Evolutionary conservation across 2,888 invertebrate species (phyloP).

Genomic region (Sepioteuthis lessoniana): DNA sequence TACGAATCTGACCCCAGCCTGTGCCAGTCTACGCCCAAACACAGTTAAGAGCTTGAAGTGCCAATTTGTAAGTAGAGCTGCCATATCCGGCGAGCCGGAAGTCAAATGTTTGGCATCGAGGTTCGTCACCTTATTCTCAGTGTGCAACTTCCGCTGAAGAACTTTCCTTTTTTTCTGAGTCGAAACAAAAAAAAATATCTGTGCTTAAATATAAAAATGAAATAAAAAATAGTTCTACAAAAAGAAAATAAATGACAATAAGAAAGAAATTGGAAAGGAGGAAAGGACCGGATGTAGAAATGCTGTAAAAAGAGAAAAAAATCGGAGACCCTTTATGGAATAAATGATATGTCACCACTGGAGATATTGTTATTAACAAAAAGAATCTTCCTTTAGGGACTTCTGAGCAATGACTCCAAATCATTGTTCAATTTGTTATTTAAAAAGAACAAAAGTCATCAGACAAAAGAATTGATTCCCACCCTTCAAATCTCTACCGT

Average conservation of each 20-base stretch:
- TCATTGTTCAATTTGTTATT: slow-evolving; percentile 33
- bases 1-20: background rate
- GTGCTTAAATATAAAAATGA: background rate
- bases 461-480: background rate
- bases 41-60: background rate
- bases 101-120: background rate
- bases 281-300: background rate
- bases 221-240: background rate
- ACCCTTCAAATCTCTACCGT: background rate
- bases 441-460: background rate
- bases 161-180: background rate
- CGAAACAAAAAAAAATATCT: background rate
- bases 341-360: background rate
- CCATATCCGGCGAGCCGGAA: background rate
- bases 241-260: background rate
- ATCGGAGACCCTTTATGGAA: background rate
- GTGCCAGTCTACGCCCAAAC: slow-evolving; percentile 4
- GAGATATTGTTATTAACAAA: background rate
- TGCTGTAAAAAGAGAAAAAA: background rate
- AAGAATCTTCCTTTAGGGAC: background rate
- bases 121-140: background rate
- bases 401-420: background rate
- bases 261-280: background rate
- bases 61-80: background rate
- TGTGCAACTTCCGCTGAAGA: background rate